Conservation (phyloP, 2,888 invertebrate genomes). For the Allolobophora icterica region DNA sequence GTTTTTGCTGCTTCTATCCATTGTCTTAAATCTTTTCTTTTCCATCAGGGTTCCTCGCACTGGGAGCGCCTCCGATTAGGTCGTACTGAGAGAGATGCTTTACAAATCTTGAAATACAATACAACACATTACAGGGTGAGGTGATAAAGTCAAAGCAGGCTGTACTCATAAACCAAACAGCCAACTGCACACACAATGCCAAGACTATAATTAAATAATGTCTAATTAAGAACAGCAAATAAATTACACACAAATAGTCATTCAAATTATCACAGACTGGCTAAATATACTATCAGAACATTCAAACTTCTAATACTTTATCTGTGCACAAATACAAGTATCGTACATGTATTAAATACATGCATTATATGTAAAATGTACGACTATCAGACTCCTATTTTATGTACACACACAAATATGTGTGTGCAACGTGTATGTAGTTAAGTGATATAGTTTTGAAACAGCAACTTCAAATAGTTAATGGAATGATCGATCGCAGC, state of each 20-base stretch:
- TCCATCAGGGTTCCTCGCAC: no score
- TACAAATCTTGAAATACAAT: no score
- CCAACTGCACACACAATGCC: background rate
- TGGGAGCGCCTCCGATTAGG: no score
- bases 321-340: background rate
- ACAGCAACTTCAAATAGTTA: background rate
- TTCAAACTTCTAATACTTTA: background rate
- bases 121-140: no score
- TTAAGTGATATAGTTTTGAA: background rate
- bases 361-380: background rate
- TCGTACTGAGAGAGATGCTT: no score
- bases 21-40: no score
- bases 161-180: background rate
- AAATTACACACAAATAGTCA: conserved; percentile 27
- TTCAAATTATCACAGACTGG: conserved; percentile 19
- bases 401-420: background rate
- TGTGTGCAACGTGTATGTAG: no score
- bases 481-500: background rate
- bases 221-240: background rate
- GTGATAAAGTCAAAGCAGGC: no score
- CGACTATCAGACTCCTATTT: background rate
- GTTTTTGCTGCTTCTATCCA: no score
- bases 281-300: conserved; percentile 13
- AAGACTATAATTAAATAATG: conserved; percentile 10
- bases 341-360: background rate